Evolutionary conservation across 2,113 vertebrate species (phyloP).

Genomic region (Nycticryphes semicollaris): DNA sequence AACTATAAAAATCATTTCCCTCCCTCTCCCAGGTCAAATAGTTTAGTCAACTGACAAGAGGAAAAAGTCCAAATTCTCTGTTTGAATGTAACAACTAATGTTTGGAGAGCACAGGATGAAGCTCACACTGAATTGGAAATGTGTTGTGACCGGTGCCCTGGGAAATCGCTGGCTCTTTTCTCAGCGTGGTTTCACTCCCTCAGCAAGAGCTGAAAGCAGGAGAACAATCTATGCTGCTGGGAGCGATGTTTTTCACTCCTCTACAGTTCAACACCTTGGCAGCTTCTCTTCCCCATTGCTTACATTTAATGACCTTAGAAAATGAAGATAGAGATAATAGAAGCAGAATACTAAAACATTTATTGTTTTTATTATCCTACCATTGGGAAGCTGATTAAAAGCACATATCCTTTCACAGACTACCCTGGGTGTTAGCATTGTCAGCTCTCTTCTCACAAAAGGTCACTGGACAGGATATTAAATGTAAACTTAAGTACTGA

Average conservation of each 20-base stretch:
- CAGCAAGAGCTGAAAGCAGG: neutral
- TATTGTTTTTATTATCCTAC: neutral
- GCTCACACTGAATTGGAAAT: neutral
- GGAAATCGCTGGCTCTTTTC: neutral
- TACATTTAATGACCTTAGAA: neutral
- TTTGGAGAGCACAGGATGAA: neutral
- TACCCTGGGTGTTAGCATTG: neutral
- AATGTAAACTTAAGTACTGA: neutral
- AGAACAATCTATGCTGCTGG: neutral
- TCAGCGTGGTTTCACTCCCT: neutral
- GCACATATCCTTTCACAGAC: neutral
- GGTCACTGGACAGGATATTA: neutral
- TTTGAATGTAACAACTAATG: neutral
- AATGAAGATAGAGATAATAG: neutral
- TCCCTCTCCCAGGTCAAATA: neutral
- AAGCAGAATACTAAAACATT: constrained; percentile 1
- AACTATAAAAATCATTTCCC: neutral
- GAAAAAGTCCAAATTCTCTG: neutral
- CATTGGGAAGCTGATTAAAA: constrained; percentile 13
- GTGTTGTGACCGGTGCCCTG: neutral
- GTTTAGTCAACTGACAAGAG: neutral
- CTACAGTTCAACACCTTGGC: neutral
- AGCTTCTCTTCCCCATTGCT: neutral
- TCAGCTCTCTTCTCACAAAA: neutral
- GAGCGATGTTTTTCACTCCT: neutral